Base-by-base conservation (phyloP, 2,797 vertebrate species). In the Chaenodraco wilsoni region DNA sequence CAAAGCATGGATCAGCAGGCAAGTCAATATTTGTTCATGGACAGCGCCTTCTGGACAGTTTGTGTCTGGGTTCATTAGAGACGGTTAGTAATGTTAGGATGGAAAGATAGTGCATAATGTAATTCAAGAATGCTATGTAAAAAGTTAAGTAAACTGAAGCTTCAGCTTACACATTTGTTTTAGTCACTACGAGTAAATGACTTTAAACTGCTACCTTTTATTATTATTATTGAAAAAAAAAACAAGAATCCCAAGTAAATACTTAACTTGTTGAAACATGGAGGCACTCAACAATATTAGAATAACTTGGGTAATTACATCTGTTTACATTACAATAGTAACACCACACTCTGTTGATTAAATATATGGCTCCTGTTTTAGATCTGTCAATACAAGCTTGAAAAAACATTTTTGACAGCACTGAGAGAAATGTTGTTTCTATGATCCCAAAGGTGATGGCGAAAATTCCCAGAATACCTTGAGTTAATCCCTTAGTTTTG, bases 21-120 rank as follows among this genome's bases (percentile, higher is more conserved):
- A 0, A 64, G 85, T 89, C 87, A 89, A 88, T 88, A 88, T 90
- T 89, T 88, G 72, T 72, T 78, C 63, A 79, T 58, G 74, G 52
- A 63, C 57, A 1, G 63, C 4, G 9, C 56, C 76, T 78, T 37
- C 67, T 65, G 65, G 14, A 0, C 37, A 19, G 17, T 31, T 31
- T 56, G 41, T 11, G 44, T 44, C 40, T 51, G 21, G 50, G 55
- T 73, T 58, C 71, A 37, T 66, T 17, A 23, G 46, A 67, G 59
- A 12, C 0, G 14, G 57, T 27, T 14, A 15, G 46, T 52, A 21
- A 61, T 23, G 54, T 16, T 37, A 9, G 33, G 33, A 7, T 37
- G 8, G 33, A 37, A 37, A 37, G 33, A 37, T 37, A 9, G 33
- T 37, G 33, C 6, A 9, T 37, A 1, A 37, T 37, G 33, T 37